Percentiles rank a stretch among this genome's conserved stretches.
phyloP scores from a whole-genome alignment of 2,888 invertebrate genomes.

The Pollenia amentaria region DNA sequence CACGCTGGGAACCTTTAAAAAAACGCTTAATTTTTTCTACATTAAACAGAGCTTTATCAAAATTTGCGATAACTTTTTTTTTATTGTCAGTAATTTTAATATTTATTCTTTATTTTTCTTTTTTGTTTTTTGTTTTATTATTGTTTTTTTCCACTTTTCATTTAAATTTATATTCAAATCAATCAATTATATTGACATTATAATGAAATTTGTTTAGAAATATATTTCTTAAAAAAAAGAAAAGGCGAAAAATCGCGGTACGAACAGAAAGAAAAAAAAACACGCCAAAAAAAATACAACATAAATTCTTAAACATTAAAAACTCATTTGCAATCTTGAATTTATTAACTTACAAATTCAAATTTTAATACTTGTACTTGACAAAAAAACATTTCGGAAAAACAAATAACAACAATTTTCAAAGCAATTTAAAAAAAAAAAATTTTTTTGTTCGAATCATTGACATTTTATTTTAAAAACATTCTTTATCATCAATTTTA shows the following conservation, averaged over 20 bases:
- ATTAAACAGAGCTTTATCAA: constrained; percentile 25
- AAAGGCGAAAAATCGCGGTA: not conserved
- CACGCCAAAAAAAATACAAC: not conserved
- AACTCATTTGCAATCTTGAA: constrained; percentile 61
- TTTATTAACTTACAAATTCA: constrained; percentile 12
- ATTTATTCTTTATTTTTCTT: not conserved
- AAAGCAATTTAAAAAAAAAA: constrained; percentile 1
- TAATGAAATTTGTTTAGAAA: constrained; percentile 19
- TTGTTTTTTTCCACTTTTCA: not conserved
- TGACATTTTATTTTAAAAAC: not conserved
- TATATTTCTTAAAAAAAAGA: not conserved
- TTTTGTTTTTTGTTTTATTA: not conserved
- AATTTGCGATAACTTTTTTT: not conserved
- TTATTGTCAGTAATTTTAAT: not conserved
- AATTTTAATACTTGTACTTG: not conserved
- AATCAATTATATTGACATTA: constrained; percentile 36
- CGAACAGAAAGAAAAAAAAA: not conserved
- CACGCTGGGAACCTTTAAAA: no score
- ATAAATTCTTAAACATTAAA: constrained; percentile 56
- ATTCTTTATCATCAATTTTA: not conserved
- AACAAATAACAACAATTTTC: constrained; percentile 33
- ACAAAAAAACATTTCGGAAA: no score
- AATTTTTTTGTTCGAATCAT: constrained; percentile 31
- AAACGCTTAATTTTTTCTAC: not conserved
- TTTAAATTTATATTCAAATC: not conserved